Evolutionary conservation across 2,113 vertebrate genomes (phyloP).

Genomic region (Bos javanicus): DNA sequence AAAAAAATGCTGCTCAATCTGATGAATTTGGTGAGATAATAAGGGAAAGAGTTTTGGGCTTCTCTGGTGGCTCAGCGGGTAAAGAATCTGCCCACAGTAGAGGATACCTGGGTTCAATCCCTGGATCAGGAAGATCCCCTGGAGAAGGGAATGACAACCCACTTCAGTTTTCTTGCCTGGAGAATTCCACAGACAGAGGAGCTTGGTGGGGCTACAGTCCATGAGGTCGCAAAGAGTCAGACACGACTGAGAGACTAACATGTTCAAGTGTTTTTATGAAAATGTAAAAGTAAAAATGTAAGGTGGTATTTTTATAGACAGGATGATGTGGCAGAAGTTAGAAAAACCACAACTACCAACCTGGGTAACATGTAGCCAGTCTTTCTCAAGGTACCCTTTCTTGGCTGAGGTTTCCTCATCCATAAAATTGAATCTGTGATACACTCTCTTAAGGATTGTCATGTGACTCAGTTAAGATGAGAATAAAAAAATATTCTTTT

Average conservation of each 20-base stretch:
- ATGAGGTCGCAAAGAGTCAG: rapidly evolving
- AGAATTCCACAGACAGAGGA: not conserved
- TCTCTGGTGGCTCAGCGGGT: not conserved
- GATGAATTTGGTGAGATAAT: not conserved
- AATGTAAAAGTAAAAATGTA: not conserved
- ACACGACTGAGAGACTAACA: not conserved
- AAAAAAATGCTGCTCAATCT: not conserved
- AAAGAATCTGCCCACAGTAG: not conserved
- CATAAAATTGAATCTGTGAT: not conserved
- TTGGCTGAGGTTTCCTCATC: not conserved
- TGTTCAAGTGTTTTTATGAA: not conserved
- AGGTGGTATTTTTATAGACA: not conserved
- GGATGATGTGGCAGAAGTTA: not conserved
- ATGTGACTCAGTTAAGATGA: not conserved
- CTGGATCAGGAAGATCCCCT: not conserved
- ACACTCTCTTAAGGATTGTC: not conserved
- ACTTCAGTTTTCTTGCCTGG: not conserved
- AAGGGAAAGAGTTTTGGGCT: not conserved
- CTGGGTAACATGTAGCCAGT: not conserved
- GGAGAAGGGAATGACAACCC: not conserved
- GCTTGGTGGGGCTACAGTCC: not conserved
- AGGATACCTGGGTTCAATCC: not conserved
- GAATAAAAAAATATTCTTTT: not conserved
- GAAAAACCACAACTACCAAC: not conserved
- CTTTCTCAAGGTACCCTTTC: not conserved